Evolutionary conservation across 2,888 invertebrate genomes (phyloP).

Genomic region (Aphodius sticticus): DNA sequence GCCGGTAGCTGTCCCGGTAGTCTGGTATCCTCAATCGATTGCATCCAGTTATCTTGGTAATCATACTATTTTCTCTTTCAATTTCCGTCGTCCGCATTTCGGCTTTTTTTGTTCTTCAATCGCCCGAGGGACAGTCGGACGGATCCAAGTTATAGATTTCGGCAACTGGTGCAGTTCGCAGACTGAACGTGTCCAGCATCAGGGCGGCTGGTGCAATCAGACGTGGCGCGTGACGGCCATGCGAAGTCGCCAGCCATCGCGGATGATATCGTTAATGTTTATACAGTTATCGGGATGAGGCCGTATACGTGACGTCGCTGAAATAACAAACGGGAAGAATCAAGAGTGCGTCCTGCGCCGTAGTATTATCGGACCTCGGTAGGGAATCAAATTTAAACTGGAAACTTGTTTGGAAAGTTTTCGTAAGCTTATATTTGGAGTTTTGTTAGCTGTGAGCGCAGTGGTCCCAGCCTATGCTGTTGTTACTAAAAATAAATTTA

Average conservation of each 20-base stretch:
- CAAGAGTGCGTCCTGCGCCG: too few relatives aligned
- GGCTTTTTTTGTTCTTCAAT: constrained; percentile 4
- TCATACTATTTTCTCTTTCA: constrained; percentile 27
- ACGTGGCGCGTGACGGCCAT: constrained; percentile 56
- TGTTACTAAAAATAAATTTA: too few relatives aligned
- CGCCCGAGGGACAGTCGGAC: constrained; percentile 13
- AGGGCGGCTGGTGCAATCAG: constrained; percentile 56
- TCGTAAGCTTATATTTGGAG: neutral
- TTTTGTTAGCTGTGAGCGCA: neutral
- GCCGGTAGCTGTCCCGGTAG: neutral
- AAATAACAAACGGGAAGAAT: neutral
- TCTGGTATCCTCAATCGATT: constrained; percentile 18
- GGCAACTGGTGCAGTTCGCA: constrained; percentile 46
- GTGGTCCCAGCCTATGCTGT: neutral
- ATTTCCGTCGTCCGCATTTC: constrained; percentile 15
- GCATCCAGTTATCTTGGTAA: constrained; percentile 20
- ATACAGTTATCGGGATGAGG: constrained; percentile 26
- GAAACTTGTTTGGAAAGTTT: neutral
- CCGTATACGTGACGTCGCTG: neutral
- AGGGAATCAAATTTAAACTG: neutral
- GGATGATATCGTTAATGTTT: constrained; percentile 46
- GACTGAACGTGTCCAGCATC: constrained; percentile 58
- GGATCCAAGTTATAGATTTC: constrained; percentile 17
- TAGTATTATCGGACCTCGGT: neutral
- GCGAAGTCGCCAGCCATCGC: constrained; percentile 48